Conservation (phyloP, 37 sponge, comb jelly and placozoan species). For the Beroe ovata region DNA sequence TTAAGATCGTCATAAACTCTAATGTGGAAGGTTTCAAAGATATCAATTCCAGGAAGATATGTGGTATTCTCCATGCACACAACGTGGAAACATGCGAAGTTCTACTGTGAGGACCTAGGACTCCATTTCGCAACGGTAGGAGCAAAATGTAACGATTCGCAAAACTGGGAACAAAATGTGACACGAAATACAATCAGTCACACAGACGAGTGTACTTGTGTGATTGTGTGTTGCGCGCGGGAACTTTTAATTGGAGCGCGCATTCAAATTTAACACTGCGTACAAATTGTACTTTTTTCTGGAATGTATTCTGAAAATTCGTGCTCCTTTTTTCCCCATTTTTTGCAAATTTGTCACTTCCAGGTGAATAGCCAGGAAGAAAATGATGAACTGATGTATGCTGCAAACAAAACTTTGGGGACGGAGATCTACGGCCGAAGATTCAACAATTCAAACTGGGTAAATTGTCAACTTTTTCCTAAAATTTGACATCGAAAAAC, state of each 20-base stretch:
- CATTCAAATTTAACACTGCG: too few species aligned
- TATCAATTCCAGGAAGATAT: constrained; percentile 16
- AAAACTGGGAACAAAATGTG: background rate
- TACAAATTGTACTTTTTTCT: too few species aligned
- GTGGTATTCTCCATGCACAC: constrained; percentile 33
- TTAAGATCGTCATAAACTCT: too few species aligned
- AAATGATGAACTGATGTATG: constrained; percentile 27
- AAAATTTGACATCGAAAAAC: too few species aligned
- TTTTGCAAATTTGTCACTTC: too few species aligned
- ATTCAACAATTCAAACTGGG: constrained; percentile 50
- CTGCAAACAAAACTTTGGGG: constrained; percentile 18
- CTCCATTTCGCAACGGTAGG: constrained; percentile 36
- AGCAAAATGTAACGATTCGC: background rate
- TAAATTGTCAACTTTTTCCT: too few species aligned
- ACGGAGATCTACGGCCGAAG: background rate
- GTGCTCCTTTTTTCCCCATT: too few species aligned
- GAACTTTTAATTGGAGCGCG: too few species aligned
- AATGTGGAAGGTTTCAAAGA: too few species aligned
- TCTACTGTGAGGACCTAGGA: constrained; percentile 1
- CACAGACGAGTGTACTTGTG: too few species aligned
- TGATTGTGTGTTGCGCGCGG: background rate
- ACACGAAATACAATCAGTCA: background rate
- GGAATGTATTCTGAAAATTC: too few species aligned
- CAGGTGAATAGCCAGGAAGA: constrained; percentile 28
- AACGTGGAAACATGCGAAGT: background rate